Conservation (phyloP, 92 coral and sea anemone species). For the Parazoanthus atlanticus region DNA sequence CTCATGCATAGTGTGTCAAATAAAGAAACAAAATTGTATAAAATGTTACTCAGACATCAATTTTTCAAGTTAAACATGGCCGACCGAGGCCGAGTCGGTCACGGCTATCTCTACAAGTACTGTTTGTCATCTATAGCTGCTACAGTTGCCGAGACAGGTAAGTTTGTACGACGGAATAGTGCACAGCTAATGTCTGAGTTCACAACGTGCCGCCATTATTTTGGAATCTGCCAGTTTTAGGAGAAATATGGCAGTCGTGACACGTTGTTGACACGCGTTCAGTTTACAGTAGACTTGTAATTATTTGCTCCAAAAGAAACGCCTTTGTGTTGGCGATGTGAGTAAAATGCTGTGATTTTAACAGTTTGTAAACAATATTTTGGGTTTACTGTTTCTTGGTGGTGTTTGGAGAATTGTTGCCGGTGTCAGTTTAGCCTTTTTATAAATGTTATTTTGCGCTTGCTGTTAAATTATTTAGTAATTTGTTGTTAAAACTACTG, state of each 20-base stretch:
- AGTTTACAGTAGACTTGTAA: no score
- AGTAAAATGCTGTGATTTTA: not conserved
- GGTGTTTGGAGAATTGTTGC: not conserved
- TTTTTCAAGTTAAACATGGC: no score
- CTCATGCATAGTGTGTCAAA: no score
- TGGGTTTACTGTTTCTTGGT: not conserved
- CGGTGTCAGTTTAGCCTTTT: not conserved
- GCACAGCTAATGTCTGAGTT: not conserved
- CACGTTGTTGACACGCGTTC: not conserved
- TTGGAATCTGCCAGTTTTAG: not conserved
- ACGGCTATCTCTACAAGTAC: constrained; percentile 86
- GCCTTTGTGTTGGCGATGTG: not conserved
- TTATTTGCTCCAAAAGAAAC: not conserved
- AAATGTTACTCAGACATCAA: no score
- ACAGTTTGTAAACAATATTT: not conserved
- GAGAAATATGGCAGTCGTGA: not conserved
- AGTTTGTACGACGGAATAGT: not conserved
- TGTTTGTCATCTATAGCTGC: constrained; percentile 92
- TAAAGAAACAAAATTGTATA: no score
- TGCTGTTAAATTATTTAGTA: not conserved
- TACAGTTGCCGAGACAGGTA: constrained; percentile 99
- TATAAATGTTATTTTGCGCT: not conserved
- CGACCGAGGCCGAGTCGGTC: not conserved
- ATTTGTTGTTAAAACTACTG: not conserved
- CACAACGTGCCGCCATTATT: not conserved